Conservation (phyloP, 2,888 invertebrate species). For the Elaeidobius kamerunicus region DNA sequence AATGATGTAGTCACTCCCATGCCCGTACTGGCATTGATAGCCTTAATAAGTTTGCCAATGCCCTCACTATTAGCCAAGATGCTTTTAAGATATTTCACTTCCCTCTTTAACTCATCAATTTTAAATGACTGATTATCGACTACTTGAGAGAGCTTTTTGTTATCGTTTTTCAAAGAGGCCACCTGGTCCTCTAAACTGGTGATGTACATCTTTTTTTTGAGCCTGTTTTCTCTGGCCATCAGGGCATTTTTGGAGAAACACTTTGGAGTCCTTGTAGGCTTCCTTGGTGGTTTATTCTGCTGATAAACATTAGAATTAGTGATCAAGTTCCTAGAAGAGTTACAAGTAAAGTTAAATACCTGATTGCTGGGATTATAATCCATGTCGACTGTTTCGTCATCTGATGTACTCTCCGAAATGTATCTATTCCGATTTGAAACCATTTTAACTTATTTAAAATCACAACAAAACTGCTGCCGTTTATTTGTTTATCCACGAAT, state of each 20-base stretch:
- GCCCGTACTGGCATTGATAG: constrained; percentile 48
- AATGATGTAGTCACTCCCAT: constrained; percentile 45
- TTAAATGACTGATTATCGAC: constrained; percentile 52
- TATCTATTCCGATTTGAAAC: constrained; percentile 21
- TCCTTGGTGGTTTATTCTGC: constrained; percentile 30
- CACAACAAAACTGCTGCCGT: too few relatives aligned
- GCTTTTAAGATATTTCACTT: constrained; percentile 56
- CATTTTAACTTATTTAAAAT: constrained; percentile 16
- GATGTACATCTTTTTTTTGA: constrained; percentile 59
- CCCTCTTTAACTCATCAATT: constrained; percentile 52
- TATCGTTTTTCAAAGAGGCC: constrained; percentile 48
- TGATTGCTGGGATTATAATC: constrained; percentile 24
- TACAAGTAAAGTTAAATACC: constrained; percentile 11
- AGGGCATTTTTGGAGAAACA: constrained; percentile 57
- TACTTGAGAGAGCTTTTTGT: constrained; percentile 51
- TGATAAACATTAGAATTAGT: constrained; percentile 17
- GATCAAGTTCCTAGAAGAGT: not conserved
- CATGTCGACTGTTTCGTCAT: constrained; percentile 24
- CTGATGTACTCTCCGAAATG: constrained; percentile 25
- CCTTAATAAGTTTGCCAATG: constrained; percentile 52
- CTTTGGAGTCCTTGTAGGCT: constrained; percentile 43
- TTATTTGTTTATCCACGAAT: not conserved
- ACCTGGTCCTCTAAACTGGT: constrained; percentile 56
- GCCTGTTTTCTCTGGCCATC: constrained; percentile 61
- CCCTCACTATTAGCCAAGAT: constrained; percentile 55